Conservation (phyloP, 2,888 invertebrate species). For the Arrhopalites spinosus region DNA sequence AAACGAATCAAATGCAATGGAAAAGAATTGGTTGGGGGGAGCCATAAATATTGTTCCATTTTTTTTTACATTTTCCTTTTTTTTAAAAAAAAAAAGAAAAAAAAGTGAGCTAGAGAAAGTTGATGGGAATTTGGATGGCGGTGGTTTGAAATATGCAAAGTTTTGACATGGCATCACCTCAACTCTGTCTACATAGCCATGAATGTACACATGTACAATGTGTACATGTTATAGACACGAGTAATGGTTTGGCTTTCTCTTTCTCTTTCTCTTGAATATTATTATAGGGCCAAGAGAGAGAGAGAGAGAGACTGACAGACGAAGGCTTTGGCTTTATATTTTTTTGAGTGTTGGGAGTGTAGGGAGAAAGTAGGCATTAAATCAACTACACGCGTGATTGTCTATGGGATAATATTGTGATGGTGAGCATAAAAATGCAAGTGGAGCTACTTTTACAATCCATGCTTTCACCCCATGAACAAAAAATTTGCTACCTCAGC, state of each 20-base stretch:
- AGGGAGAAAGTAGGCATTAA: not conserved
- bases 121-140: not conserved
- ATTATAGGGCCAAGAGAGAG: too few relatives aligned
- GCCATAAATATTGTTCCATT: not conserved
- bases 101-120: too few relatives aligned
- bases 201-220: not conserved
- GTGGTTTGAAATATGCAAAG: not conserved
- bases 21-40: not conserved
- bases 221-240: too few relatives aligned
- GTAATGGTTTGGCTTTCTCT: too few relatives aligned
- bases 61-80: not conserved
- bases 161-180: not conserved
- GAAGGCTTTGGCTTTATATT: not conserved
- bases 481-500: not conserved
- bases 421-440: not conserved
- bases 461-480: too few relatives aligned
- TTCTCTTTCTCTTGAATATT: too few relatives aligned
- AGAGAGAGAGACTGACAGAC: too few relatives aligned
- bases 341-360: not conserved
- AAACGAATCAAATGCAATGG: not conserved
- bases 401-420: slow-evolving; percentile 1
- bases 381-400: not conserved
- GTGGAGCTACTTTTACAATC: not conserved
- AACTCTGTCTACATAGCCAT: not conserved
- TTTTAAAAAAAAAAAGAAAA: too few relatives aligned